phyloP scores from a whole-genome alignment of 2,113 vertebrate species.

The Petaurus breviceps region DNA sequence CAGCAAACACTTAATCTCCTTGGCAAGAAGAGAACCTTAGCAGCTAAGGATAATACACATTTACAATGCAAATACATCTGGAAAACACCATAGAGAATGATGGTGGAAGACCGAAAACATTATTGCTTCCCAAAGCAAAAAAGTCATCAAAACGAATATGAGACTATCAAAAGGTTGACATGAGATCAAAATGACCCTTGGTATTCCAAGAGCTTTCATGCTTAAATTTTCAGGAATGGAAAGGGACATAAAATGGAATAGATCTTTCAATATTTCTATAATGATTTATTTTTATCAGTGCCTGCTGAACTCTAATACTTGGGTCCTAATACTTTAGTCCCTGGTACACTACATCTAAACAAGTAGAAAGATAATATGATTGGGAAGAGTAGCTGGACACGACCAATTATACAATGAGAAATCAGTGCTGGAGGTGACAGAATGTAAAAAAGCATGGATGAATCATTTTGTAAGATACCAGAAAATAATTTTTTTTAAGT shows the following conservation, averaged over 20 bases:
- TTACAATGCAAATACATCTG: background rate
- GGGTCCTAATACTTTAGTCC: background rate
- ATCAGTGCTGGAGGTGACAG: background rate
- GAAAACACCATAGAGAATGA: background rate
- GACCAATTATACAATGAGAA: background rate
- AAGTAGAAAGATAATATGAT: background rate
- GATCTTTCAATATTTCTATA: background rate
- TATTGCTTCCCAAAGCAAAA: background rate
- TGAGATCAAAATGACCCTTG: background rate
- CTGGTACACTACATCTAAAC: background rate
- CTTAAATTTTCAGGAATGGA: background rate
- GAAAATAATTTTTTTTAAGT: background rate
- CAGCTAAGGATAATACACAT: background rate
- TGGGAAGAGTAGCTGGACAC: background rate
- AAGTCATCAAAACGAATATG: background rate
- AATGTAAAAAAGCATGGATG: background rate
- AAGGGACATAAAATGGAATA: background rate
- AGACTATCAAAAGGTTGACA: background rate
- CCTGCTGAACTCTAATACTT: background rate
- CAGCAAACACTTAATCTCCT: background rate
- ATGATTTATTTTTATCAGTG: background rate
- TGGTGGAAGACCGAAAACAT: background rate
- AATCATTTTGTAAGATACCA: background rate
- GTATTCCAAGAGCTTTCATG: too few relatives aligned
- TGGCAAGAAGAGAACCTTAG: background rate